Evolutionary conservation across 2,888 invertebrate species (phyloP).

Genomic region (Macrophya alboannulata): DNA sequence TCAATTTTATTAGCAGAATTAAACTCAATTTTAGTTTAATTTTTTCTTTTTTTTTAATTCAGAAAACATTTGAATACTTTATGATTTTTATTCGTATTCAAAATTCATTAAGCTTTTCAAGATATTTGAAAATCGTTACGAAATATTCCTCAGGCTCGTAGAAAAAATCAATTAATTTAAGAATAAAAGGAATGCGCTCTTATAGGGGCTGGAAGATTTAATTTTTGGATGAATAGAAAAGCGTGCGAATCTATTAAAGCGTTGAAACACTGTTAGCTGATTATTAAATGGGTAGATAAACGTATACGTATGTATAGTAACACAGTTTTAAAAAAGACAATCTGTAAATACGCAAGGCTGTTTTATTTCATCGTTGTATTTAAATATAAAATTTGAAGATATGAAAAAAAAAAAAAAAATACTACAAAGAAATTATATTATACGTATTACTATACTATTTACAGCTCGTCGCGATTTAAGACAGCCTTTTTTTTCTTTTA

Average conservation of each 20-base stretch:
- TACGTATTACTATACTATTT: not conserved
- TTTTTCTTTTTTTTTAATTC: not conserved
- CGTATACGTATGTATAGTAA: constrained; percentile 18
- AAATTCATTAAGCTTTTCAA: not conserved
- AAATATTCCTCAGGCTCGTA: not conserved
- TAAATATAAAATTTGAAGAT: not conserved
- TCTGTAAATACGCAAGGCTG: constrained; percentile 48
- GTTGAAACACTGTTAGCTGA: not conserved
- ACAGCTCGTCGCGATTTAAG: not conserved
- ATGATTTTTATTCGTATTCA: not conserved
- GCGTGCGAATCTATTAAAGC: not conserved
- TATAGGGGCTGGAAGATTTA: not conserved
- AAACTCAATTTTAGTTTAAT: not conserved
- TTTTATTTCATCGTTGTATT: not conserved
- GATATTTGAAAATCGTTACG: not conserved
- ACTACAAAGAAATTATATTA: not conserved
- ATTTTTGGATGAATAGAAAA: not conserved
- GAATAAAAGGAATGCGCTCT: not conserved
- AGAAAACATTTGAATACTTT: not conserved
- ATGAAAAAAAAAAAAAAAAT: not conserved
- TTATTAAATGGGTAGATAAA: constrained; percentile 7
- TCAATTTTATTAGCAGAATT: not conserved
- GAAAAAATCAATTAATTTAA: not conserved
- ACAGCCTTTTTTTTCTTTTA: not conserved
- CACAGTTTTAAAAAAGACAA: constrained; percentile 44